A percentile compares a stretch with the other conserved stretches of the same genome.
Evolutionary conservation across 2,113 vertebrate species (phyloP).

Genomic region (Pitta sordida): DNA sequence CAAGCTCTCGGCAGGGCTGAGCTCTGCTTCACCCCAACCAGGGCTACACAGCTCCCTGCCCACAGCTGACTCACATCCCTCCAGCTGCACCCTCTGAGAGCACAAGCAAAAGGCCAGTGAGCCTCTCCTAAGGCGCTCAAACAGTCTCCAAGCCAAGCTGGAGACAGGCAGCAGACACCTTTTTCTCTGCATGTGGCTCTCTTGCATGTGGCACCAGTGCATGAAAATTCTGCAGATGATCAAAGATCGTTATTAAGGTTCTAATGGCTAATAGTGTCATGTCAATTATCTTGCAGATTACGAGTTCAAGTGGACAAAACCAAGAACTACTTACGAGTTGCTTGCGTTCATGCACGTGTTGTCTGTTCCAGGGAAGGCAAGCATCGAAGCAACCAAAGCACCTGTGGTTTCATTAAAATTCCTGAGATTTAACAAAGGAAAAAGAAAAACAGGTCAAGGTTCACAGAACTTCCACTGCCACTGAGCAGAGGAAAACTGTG

Average conservation of each 20-base stretch:
- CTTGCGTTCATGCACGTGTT: constrained; percentile 77
- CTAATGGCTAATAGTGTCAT: not conserved
- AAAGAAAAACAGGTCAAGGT: not conserved
- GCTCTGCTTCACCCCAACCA: not conserved
- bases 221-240: not conserved
- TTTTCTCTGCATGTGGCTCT: not conserved
- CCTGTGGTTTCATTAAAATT: constrained; percentile 79
- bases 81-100: not conserved
- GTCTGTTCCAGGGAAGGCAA: constrained; percentile 88
- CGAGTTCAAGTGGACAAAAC: not conserved
- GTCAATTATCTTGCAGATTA: not conserved
- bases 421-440: constrained; percentile 64
- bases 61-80: not conserved
- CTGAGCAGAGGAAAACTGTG: not conserved
- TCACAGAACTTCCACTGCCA: not conserved
- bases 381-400: constrained; percentile 78
- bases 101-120: not conserved
- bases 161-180: not conserved
- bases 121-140: not conserved
- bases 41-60: not conserved
- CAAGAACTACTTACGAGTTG: constrained; percentile 67
- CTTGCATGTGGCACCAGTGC: not conserved
- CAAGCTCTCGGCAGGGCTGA: not conserved
- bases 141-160: not conserved
- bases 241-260: not conserved